Evolutionary conservation across 35 echinoderm and acorn worm species (phyloP).

Genomic region (Anneissia japonica): DNA sequence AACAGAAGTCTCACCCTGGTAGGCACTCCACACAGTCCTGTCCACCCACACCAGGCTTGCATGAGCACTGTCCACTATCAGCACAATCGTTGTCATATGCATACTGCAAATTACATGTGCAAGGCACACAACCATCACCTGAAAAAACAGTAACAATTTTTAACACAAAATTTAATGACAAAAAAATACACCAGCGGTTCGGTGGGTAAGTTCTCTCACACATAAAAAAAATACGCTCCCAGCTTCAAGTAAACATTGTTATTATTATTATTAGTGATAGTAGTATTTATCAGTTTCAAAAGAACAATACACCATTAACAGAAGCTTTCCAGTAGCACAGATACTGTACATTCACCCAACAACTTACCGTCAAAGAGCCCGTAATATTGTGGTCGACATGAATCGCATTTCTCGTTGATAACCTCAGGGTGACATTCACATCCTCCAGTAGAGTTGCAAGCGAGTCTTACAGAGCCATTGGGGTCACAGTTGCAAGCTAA

Average conservation of each 20-base stretch:
- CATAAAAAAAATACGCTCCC: background rate
- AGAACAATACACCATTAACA: too few species aligned
- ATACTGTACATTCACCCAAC: too few species aligned
- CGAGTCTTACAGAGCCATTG: constrained; percentile 24
- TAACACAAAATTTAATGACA: too few species aligned
- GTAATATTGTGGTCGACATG: constrained; percentile 65
- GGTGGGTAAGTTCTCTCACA: too few species aligned
- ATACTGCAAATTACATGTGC: constrained; percentile 39
- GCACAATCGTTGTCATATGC: constrained; percentile 47
- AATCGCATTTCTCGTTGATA: constrained; percentile 54
- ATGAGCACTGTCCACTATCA: constrained; percentile 73
- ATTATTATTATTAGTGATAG: background rate
- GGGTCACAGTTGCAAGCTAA: constrained; percentile 54
- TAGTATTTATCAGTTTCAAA: too few species aligned
- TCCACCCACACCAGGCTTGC: constrained; percentile 75
- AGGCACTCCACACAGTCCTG: constrained; percentile 37
- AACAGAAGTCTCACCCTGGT: constrained; percentile 49
- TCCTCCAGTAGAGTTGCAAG: constrained; percentile 49
- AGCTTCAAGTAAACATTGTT: background rate
- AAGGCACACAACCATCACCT: constrained; percentile 73
- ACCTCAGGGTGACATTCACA: constrained; percentile 78
- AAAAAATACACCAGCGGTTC: too few species aligned
- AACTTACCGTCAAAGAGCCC: constrained; percentile 61
- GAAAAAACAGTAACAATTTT: background rate
- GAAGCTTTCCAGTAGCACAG: too few species aligned